Percentiles rank a stretch among this genome's conserved stretches.
Conservation (phyloP, 2,797 vertebrate genomes). For the Coregonus suidteri region DNA sequence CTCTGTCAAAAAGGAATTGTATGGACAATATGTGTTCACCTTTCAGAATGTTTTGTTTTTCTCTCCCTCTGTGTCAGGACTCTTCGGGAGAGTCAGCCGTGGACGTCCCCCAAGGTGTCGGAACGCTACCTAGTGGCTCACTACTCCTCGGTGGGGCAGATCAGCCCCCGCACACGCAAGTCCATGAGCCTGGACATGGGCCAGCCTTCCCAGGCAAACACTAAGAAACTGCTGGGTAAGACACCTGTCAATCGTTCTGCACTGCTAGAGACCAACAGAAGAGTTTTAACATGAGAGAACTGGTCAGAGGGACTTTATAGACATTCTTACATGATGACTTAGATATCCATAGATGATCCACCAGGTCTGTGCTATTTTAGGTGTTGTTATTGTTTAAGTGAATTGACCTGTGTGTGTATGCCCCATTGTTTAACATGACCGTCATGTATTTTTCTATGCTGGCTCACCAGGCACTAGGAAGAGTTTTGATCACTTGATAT, state of each 20-base stretch:
- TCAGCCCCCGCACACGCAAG: slow-evolving; percentile 95
- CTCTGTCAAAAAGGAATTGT: not conserved
- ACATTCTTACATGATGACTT: no score
- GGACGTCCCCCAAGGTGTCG: slow-evolving; percentile 93
- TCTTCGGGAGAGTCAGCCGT: slow-evolving; percentile 91
- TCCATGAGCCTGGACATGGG: slow-evolving; percentile 99
- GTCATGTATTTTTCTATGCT: slow-evolving; percentile 4
- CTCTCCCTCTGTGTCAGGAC: slow-evolving; percentile 73
- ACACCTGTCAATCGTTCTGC: slow-evolving; percentile 11
- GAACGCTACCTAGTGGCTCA: slow-evolving; percentile 89
- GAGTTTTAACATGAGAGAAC: no score
- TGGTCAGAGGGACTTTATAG: no score
- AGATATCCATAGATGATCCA: no score
- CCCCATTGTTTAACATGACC: not conserved
- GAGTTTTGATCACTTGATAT: slow-evolving; percentile 99
- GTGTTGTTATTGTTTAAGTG: not conserved
- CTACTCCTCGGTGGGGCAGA: slow-evolving; percentile 91
- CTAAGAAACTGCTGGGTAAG: slow-evolving; percentile 95
- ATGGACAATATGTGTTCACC: not conserved
- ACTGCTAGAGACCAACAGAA: not conserved
- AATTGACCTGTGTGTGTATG: not conserved
- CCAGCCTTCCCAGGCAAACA: slow-evolving; percentile 96
- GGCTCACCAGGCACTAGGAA: slow-evolving; percentile 89
- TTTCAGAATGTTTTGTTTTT: not conserved
- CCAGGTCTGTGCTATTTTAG: no score